A percentile compares a stretch with the other conserved stretches of the same genome.
These are phyloP conservation scores for Polymixis lichenea DNA, from an alignment of 2,888 invertebrate species.

Conservation along the genomic window DNA sequence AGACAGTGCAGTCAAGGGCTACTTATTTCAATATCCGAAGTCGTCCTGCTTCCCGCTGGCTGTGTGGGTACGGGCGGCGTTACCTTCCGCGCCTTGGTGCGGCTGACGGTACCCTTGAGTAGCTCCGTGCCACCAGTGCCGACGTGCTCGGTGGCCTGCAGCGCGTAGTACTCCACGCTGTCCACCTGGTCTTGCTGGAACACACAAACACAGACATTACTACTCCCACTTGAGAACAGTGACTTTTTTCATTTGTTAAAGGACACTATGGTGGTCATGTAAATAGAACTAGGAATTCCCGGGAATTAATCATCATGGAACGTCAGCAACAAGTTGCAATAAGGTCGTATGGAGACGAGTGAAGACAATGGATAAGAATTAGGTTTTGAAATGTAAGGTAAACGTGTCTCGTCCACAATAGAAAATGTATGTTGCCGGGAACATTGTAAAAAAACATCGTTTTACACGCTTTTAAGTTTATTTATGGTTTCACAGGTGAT, in stretches of 20 bases:
- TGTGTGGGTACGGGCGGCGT: background rate
- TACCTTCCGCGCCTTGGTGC: conserved; percentile 89
- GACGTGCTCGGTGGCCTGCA: conserved; percentile 91
- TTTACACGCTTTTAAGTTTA: background rate
- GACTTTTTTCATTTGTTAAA: background rate
- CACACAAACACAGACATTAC: background rate
- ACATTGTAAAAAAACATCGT: background rate
- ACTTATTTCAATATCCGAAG: background rate
- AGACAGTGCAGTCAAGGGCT: no score
- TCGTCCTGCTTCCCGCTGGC: background rate
- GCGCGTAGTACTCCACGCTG: conserved; percentile 92
- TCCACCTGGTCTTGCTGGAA: conserved; percentile 92
- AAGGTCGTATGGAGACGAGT: no score
- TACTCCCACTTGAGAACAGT: background rate
- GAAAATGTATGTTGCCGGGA: background rate
- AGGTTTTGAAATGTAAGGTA: background rate
- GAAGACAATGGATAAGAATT: background rate
- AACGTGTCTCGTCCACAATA: background rate
- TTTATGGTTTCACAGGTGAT: background rate
- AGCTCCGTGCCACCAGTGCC: conserved; percentile 90
- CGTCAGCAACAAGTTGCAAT: background rate
- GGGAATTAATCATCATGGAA: no score
- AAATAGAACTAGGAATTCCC: no score
- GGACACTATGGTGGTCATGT: background rate
- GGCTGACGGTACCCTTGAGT: conserved; percentile 87